Percentiles rank a stretch among this genome's conserved stretches.
Evolutionary conservation across 2,888 invertebrate genomes (phyloP).

Genomic region (Penaeus monodon): DNA sequence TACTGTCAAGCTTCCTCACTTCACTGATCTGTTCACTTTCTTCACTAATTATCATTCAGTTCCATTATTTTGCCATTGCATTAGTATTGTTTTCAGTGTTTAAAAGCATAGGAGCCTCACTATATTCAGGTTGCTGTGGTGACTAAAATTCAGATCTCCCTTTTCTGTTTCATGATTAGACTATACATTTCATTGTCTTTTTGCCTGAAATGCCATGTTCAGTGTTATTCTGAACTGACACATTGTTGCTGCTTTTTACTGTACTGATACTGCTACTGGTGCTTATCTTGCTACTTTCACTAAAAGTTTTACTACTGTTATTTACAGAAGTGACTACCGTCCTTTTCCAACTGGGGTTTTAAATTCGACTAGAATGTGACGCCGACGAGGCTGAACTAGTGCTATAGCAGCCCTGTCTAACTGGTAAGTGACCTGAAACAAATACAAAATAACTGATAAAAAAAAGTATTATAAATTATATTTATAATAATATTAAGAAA

Average conservation of each 20-base stretch:
- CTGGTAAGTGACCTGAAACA: conserved; percentile 47
- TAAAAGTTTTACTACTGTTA: conserved; percentile 25
- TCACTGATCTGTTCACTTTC: no score
- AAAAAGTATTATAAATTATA: not conserved
- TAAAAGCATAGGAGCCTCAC: no score
- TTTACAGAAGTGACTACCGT: conserved; percentile 33
- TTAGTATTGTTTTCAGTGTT: no score
- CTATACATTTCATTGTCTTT: not conserved
- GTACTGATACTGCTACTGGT: conserved; percentile 9
- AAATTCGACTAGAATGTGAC: conserved; percentile 46
- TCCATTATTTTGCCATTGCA: no score
- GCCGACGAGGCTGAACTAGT: conserved; percentile 30
- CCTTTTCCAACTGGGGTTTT: conserved; percentile 50
- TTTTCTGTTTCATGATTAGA: not conserved
- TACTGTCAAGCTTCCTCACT: no score
- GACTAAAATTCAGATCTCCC: not conserved
- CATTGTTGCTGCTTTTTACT: not conserved
- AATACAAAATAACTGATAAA: not conserved
- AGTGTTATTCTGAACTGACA: not conserved
- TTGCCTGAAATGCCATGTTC: not conserved
- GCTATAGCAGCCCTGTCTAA: conserved; percentile 46
- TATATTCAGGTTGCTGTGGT: no score
- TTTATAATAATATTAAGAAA: not conserved
- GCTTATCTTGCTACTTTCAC: conserved; percentile 13
- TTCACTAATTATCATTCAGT: no score